phyloP scores from a whole-genome alignment of 2,113 vertebrate genomes.

The Calcarius ornatus region DNA sequence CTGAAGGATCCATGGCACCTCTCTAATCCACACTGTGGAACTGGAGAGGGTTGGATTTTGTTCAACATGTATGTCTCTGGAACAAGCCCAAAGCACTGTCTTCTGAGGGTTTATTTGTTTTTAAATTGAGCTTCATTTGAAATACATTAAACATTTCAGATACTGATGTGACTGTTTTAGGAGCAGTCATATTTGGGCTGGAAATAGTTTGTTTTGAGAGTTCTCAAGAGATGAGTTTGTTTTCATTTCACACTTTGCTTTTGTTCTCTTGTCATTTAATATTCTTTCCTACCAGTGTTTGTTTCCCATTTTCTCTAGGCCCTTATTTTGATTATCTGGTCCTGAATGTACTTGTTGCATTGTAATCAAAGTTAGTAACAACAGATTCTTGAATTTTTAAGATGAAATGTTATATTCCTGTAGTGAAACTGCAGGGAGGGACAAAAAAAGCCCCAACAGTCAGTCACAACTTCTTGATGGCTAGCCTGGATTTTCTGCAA shows the following conservation, averaged over 20 bases:
- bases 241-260: slow-evolving; percentile 60
- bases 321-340: slow-evolving; percentile 41
- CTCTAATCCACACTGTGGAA: neutral
- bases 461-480: neutral
- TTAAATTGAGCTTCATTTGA: slow-evolving; percentile 37
- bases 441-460: neutral
- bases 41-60: neutral
- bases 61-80: neutral
- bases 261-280: slow-evolving; percentile 53
- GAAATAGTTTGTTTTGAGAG: slow-evolving; percentile 10
- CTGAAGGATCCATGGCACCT: neutral
- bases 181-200: slow-evolving; percentile 8
- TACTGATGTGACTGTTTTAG: neutral
- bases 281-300: slow-evolving; percentile 23
- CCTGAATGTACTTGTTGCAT: neutral
- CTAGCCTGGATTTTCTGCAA: neutral
- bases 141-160: slow-evolving; percentile 41
- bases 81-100: neutral
- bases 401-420: neutral
- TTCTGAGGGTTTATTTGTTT: slow-evolving; percentile 52
- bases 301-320: slow-evolving; percentile 27
- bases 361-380: neutral
- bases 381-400: neutral
- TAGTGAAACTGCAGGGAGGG: neutral
- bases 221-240: slow-evolving; percentile 43